Evolutionary conservation across 2,888 invertebrate species (phyloP).

Genomic region (Vandiemenella viatica): DNA sequence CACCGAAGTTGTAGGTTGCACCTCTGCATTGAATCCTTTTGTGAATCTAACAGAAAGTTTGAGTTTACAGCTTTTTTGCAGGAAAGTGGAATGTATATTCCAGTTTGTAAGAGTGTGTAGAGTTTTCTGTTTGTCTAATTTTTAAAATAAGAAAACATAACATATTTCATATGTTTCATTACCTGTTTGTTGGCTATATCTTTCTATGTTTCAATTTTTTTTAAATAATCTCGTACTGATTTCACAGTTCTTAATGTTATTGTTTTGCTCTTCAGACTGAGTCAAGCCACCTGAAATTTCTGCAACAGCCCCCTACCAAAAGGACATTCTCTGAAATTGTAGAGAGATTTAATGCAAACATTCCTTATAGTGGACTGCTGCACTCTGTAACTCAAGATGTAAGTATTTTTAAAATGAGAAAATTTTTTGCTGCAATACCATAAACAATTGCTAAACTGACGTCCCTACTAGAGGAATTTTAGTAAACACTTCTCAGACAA

Average conservation of each 20-base stretch:
- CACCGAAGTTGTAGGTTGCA: too few species aligned
- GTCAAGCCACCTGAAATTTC: slow-evolving; percentile 44
- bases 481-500: too few species aligned
- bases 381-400: slow-evolving; percentile 95
- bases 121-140: too few species aligned
- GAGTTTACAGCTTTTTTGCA: too few species aligned
- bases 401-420: slow-evolving; percentile 31
- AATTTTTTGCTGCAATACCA: background rate
- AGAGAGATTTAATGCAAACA: slow-evolving; percentile 90
- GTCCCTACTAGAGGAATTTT: too few species aligned
- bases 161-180: too few species aligned
- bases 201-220: background rate
- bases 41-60: too few species aligned
- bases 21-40: too few species aligned
- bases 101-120: too few species aligned
- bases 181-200: background rate
- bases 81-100: too few species aligned
- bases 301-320: slow-evolving; percentile 47
- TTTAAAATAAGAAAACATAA: too few species aligned
- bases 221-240: background rate
- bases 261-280: slow-evolving; percentile 6
- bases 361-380: slow-evolving; percentile 91
- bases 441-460: slow-evolving; percentile 4
- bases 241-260: too few species aligned
- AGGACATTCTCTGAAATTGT: slow-evolving; percentile 65